Base-by-base conservation (phyloP, 2,888 invertebrate genomes). In the Eupeodes latifasciatus region DNA sequence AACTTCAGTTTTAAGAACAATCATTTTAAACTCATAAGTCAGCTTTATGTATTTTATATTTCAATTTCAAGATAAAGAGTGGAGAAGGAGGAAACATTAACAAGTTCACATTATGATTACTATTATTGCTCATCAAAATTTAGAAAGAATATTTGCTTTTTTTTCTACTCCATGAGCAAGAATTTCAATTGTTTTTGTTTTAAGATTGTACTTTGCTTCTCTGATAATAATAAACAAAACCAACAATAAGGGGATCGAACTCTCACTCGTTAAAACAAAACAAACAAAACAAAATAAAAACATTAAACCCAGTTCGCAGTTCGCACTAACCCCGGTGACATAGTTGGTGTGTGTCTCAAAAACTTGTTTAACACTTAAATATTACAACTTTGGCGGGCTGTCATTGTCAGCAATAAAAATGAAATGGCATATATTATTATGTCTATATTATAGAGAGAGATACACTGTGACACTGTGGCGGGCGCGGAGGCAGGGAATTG, bases 261-360 rank as follows among this genome's bases (percentile, higher is more conserved):
- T 55, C 40, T 49, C 47, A 27, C 27, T 27, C 3, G 27, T 14
- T 66, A 12, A 40, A 40, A 19, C 11, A 16, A 55, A 34, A 27
- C 19, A 66, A 47, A 36, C 16, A 74, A 81, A 40, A 59, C 6
- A 49, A 44, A 72, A 64, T n/a, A 47, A 62, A 67, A 61, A 67
- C 44, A 47, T 51, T 44, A 76, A 44, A 78, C 57, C 44, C 55
- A 44, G 51, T 66, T 79, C 78, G 57, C 55, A 44, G 51, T 66
- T 79, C 75, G 57, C 82, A 86, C 75, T 79, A 79, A 86, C 79
- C 86, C 86, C 75, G 79, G 78, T 86, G 86, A 86, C 86, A 86
- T 75, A 86, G 75, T 82, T 86, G 82, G 19, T 82, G 81, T 79
- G 19, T 55, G 71, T 36, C 40, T 40, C 55, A 55, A 84, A 79